Conservation (phyloP, 2,888 invertebrate species). For the Drosophila prolongata region DNA sequence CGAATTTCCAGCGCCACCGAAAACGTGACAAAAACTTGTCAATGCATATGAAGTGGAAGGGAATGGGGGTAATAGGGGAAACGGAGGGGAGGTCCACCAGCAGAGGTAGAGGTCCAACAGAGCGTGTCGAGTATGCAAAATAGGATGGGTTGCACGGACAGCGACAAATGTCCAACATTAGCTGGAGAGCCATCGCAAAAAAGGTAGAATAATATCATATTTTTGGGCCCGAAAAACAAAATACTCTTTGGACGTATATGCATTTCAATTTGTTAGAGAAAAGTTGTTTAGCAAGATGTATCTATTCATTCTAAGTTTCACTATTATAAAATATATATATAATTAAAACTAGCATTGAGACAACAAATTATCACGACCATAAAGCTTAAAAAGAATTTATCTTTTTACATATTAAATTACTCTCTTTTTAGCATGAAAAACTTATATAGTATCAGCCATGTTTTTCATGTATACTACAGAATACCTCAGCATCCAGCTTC, state of each 20-base stretch:
- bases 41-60: slow-evolving; percentile 38
- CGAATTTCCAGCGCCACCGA: slow-evolving; percentile 63
- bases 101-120: slow-evolving; percentile 39
- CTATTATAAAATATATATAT: background rate
- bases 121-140: slow-evolving; percentile 72
- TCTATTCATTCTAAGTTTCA: no score
- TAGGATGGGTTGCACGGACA: slow-evolving; percentile 52
- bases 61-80: background rate
- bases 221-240: background rate
- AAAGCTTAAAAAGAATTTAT: no score
- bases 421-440: no score
- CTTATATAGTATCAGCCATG: no score
- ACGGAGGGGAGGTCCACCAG: slow-evolving; percentile 29
- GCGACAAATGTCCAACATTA: slow-evolving; percentile 69
- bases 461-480: no score
- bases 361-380: no score
- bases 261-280: no score
- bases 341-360: background rate
- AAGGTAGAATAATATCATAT: slow-evolving; percentile 11
- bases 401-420: no score
- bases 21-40: slow-evolving; percentile 68
- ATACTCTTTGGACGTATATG: background rate
- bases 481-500: no score
- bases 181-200: slow-evolving; percentile 34
- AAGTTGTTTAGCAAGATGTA: no score